phyloP scores from a whole-genome alignment of 2,888 invertebrate species.

The Cyrtodaria siliqua region DNA sequence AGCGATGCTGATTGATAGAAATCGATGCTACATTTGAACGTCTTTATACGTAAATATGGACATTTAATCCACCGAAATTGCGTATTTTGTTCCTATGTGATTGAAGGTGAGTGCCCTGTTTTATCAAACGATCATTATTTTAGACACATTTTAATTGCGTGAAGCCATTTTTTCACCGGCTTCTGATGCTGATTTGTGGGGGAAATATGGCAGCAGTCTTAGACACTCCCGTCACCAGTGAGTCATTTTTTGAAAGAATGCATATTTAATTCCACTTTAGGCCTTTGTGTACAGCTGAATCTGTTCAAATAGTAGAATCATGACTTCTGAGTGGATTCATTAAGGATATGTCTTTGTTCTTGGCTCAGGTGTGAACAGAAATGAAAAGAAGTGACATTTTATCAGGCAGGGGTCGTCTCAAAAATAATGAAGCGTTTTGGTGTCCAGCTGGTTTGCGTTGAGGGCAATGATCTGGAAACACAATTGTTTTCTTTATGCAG shows the following conservation, averaged over 20 bases:
- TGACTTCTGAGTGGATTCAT: too few relatives aligned
- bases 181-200: constrained; percentile 10
- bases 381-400: not conserved
- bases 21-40: constrained; percentile 23
- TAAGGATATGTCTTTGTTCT: not conserved
- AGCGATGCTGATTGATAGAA: constrained; percentile 52
- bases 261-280: not conserved
- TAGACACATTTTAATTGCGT: too few relatives aligned
- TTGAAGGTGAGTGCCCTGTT: too few relatives aligned
- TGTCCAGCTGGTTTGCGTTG: too few relatives aligned
- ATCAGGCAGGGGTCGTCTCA: constrained; percentile 9
- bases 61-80: not conserved
- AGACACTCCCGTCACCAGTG: constrained; percentile 12
- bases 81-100: too few relatives aligned
- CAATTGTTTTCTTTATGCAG: too few relatives aligned
- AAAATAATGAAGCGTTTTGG: not conserved
- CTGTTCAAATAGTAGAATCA: too few relatives aligned
- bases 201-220: constrained; percentile 22
- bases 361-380: constrained; percentile 16
- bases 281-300: not conserved
- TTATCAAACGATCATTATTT: too few relatives aligned
- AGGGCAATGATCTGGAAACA: too few relatives aligned
- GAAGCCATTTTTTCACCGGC: not conserved
- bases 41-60: not conserved
- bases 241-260: not conserved